Base-by-base conservation (phyloP, 2,113 vertebrate genomes). In the Phalacrocorax carbo region DNA sequence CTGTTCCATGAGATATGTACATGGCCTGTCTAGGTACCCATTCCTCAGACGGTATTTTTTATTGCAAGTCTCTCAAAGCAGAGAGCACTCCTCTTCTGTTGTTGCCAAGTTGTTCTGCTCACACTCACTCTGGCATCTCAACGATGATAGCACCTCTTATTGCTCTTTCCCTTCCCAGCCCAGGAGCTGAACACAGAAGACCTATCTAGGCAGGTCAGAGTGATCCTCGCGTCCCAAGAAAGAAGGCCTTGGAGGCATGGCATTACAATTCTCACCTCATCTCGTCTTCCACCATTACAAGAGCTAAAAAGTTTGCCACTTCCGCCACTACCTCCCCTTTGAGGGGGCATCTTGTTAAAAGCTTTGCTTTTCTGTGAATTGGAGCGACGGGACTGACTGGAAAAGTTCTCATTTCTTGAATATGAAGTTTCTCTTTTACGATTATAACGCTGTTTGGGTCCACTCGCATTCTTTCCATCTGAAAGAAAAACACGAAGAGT, bases 321-420 rank as follows among this genome's bases (percentile, higher is more conserved):
- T 55, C 98, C 98, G 5, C 98, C 97, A 1, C 91, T 66, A 9
- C 98, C 98, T 65, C 99, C 99, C 98, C 99, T 99, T 93, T 99
- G 99, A 77, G 99, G 98, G 94, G 99, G 99, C 99, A 99, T 99
- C 99, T 99, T 99, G 97, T 99, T 99, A 99, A 99, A 99, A 99
- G 98, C 98, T 98, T 99, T 99, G 99, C 99, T 98, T 99, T 99
- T 99, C 99, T 99, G 99, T 99, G 99, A 98, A 99, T 97, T 98
- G 99, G 99, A 98, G 98, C 99, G 99, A 96, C 99, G 99, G 96
- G 98, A 94, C 94, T 98, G 98, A 96, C 98, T 98, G 69, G 98
- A 97, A 97, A 99, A 99, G 97, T 97, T 99, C 97, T 99, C 99
- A 89, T 98, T 98, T 99, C 99, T 99, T 40, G 99, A 98, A 97